Base-by-base conservation (phyloP, 2,113 vertebrate species). In the Cinclus mexicanus region DNA sequence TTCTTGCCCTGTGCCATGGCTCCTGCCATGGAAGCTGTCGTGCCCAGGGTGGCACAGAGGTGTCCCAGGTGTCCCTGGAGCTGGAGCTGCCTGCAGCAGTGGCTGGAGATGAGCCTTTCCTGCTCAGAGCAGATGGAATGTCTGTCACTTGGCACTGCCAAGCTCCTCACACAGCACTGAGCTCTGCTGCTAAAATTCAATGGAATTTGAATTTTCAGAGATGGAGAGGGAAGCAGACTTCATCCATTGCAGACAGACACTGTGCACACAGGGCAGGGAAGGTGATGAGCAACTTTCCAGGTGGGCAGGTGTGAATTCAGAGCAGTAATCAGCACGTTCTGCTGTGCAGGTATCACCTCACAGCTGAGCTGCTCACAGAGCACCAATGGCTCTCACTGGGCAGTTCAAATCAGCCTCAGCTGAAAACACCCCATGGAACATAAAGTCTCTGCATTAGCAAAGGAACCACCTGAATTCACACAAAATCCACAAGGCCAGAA, bases 381-480 rank as follows among this genome's bases (percentile, higher is more conserved):
- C 7, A 33, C 31, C 39, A 23, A 10, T 3, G 39, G 64, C 19
- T 12, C 56, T 70, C 60, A 17, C 53, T 16, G 33, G 19, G 10
- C 2, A 7, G n/a, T 26, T 41, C 33, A 39, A 12, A 59, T 7
- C 42, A 86, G 25, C 25, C 41, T 16, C 44, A 21, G 44, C 37
- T 29, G 55, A 47, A 69, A 74, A 33, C 1, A 37, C 0, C 59
- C 25, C 39, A 14, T 8, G 5, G 56, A 85, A 31, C 2, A 26
- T 14, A 15, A 50, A 26, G 31, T 19, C 37, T 44, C 26, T 44
- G 25, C 10, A 1, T 11, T 1, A 46, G 47, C 29, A 49, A 33
- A 49, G 31, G 26, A 50, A 46, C 70, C 74, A 69, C 75, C 95
- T 74, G 96, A 97, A 95, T 91, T 95, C 95, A 94, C 39, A 47